Evolutionary conservation across 2,888 invertebrate genomes (phyloP).

Genomic region (Automeris io): DNA sequence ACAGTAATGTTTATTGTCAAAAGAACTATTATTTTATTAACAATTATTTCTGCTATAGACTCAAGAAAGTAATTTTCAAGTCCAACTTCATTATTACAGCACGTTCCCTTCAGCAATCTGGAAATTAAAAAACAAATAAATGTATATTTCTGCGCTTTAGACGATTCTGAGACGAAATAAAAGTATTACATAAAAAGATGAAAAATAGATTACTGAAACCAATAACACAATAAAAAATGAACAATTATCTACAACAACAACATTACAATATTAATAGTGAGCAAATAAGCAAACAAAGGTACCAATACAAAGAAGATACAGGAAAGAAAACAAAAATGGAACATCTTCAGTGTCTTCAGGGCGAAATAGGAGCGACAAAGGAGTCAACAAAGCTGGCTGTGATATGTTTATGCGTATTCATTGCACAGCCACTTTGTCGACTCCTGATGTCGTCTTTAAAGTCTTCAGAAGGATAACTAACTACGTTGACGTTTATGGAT

Average conservation of each 20-base stretch:
- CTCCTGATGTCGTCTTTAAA: constrained; percentile 29
- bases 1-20: too few relatives aligned
- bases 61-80: too few relatives aligned
- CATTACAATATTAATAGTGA: constrained; percentile 1
- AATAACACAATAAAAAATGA: neutral
- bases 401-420: constrained; percentile 86
- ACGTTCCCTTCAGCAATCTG: neutral
- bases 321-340: neutral
- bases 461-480: constrained; percentile 1
- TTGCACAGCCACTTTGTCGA: constrained; percentile 92
- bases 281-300: neutral
- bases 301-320: neutral
- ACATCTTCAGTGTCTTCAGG: neutral
- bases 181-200: neutral
- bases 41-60: too few relatives aligned
- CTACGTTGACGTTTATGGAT: constrained; percentile 11
- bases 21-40: too few relatives aligned
- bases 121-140: constrained; percentile 1
- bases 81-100: neutral
- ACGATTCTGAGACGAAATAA: neutral
- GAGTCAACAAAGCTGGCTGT: constrained; percentile 90
- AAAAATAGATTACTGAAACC: neutral
- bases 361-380: constrained; percentile 17
- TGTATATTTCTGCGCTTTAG: neutral
- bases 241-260: neutral